phyloP scores from a whole-genome alignment of 2,113 vertebrate species.

The Burhinus bistriatus region DNA sequence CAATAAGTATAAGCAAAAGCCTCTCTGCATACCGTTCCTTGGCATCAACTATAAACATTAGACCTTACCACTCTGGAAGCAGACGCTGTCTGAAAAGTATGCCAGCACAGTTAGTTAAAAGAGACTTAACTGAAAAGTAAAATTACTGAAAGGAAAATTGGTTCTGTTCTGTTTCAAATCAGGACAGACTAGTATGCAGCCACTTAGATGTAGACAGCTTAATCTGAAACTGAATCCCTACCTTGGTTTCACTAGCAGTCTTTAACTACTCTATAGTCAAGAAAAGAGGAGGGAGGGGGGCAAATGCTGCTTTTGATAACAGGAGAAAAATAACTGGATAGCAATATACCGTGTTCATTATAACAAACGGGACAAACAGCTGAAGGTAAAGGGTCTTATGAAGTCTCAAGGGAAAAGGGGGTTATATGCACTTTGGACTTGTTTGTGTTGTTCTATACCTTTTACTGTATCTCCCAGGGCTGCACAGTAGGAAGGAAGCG shows the following conservation, averaged over 20 bases:
- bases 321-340: neutral
- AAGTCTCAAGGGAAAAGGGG: neutral
- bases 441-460: neutral
- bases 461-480: neutral
- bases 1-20: neutral
- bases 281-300: fast-evolving
- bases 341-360: neutral
- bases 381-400: neutral
- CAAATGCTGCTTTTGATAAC: neutral
- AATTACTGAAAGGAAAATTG: neutral
- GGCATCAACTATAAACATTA: neutral
- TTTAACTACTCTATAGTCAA: neutral
- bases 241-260: neutral
- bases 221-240: neutral
- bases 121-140: neutral
- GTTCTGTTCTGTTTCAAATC: neutral
- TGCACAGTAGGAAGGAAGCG: neutral
- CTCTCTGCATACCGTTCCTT: neutral
- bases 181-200: neutral
- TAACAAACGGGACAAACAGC: neutral
- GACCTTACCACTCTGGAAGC: neutral
- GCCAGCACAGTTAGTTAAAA: neutral
- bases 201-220: neutral
- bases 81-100: neutral
- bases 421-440: neutral